Evolutionary conservation across 2,888 invertebrate species (phyloP), one percentile per base, ranked within the genome.

Genomic region (Leptogaster cylindrica): DNA sequence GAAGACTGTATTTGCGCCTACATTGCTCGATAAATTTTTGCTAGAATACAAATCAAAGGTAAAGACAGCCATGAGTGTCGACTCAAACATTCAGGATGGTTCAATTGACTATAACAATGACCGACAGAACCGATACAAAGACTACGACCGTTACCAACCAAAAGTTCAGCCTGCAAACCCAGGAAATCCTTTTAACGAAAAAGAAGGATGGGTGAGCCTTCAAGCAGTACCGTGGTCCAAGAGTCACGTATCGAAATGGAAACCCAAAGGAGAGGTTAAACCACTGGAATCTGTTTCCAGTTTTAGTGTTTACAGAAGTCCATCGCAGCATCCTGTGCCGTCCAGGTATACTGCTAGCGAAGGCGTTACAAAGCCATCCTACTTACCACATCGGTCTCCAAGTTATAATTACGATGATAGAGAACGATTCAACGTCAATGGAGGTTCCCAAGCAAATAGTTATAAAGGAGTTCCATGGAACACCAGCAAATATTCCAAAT

Each of bases 161-260:
- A 51, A 39, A 14, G 27, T 39, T 10, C 33, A 36, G 20, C n/a
- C n/a, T n/a, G n/a, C n/a, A n/a, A n/a, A n/a, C n/a, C n/a, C n/a
- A n/a, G n/a, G n/a, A n/a, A 16, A 81, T 83, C 71, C 65, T 77
- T 70, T 69, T n/a, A 70, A 90, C 67, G 88, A 90, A 71, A 86
- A 87, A 74, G 88, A 88, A 66, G 90, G 90, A 1, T 91, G 91
- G 91, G 89, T 91, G 0, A 87, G 89, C 1, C 78, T 91, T 65
- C 91, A 91, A 71, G 90, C 88, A 3, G 85, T 91, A 3, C 90
- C 91, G 0, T 91, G 91, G 91, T 90, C 90, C 0, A 85, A 89
- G 8, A 90, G 90, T 72, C 90, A 91, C 80, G 88, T 91, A 70
- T 89, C 90, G 1, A 91, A 90, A 78, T 91, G 91, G 91, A 88